Base-by-base conservation (phyloP, 2,797 vertebrate species). In the Neosalanx taihuensis region DNA sequence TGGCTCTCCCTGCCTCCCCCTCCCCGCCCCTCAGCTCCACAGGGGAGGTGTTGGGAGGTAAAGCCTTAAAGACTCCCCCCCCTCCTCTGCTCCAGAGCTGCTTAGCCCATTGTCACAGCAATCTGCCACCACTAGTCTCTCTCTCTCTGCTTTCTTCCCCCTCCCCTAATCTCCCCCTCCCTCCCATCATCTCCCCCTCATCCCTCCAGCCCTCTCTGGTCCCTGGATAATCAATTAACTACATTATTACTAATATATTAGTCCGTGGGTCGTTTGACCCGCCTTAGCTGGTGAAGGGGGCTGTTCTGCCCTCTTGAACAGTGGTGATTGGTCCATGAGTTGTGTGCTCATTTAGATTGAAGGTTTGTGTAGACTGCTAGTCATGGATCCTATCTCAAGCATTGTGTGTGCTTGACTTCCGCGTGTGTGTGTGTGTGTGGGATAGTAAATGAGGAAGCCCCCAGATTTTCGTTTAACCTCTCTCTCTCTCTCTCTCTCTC, bases 11-110 rank as follows among this genome's bases (percentile, higher is more conserved):
- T 65, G 46, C 67, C 57, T 15, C 65, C 68, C 67, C 78, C 66
- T 56, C 56, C 4, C 74, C n/a, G n/a, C 72, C 72, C 35, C 78
- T 63, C 71, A 72, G 78, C 69, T 90, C 91, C 95, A 93, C 94
- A 91, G 86, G 96, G 95, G 93, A 94, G 92, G 92, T 92, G 91
- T 92, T 94, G 93, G 94, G 95, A 94, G 95, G 94, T 96, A 96
- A 96, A 96, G 92, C 95, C 95, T 95, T 90, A 92, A 92, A 96
- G 95, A 94, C 94, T 92, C 92, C 92, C 89, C 89, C 90, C 89
- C 92, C 80, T 80, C 73, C 80, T 60, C 67, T 67, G 94, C 93
- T 94, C 94, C 88, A 91, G 92, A 94, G 94, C 92, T 92, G 89
- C 93, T 88, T 78, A 91, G 90, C 89, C 90, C 92, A 96, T 97